phyloP scores from a whole-genome alignment of 2,797 vertebrate species.

The Aphelocoma californica region DNA sequence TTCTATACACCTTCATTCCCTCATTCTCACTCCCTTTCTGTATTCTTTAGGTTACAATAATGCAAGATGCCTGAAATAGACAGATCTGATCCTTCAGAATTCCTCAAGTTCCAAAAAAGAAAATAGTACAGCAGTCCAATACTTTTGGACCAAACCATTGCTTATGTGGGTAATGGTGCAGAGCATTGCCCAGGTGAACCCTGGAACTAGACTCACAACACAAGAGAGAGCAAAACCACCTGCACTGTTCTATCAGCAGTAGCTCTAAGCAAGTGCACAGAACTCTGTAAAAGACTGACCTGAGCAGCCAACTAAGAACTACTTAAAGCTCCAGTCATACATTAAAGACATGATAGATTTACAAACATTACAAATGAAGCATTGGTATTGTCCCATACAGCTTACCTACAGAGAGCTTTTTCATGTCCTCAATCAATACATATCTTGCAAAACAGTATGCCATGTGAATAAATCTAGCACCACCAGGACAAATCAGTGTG shows the following conservation, averaged over 20 bases:
- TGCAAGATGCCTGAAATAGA: neutral
- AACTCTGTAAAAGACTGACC: neutral
- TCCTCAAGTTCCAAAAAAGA: neutral
- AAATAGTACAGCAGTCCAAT: fast-evolving
- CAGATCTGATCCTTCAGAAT: neutral
- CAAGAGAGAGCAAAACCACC: neutral
- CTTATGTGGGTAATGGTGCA: neutral
- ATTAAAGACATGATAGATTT: neutral
- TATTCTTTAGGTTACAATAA: neutral
- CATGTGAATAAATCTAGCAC: constrained; percentile 78
- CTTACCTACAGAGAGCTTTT: constrained; percentile 78
- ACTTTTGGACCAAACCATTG: neutral
- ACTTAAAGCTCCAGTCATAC: neutral
- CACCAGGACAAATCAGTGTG: constrained; percentile 80
- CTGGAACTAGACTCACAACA: neutral
- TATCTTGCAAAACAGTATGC: constrained; percentile 81
- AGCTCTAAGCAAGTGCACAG: neutral
- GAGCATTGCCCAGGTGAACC: neutral
- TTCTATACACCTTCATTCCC: neutral
- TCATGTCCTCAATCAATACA: constrained; percentile 80
- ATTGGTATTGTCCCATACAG: neutral
- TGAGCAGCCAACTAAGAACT: neutral
- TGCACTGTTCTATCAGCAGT: neutral
- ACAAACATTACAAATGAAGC: neutral
- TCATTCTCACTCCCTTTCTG: neutral